phyloP scores from a whole-genome alignment of 1,140 invertebrate genomes.

The Cydia amplana region DNA sequence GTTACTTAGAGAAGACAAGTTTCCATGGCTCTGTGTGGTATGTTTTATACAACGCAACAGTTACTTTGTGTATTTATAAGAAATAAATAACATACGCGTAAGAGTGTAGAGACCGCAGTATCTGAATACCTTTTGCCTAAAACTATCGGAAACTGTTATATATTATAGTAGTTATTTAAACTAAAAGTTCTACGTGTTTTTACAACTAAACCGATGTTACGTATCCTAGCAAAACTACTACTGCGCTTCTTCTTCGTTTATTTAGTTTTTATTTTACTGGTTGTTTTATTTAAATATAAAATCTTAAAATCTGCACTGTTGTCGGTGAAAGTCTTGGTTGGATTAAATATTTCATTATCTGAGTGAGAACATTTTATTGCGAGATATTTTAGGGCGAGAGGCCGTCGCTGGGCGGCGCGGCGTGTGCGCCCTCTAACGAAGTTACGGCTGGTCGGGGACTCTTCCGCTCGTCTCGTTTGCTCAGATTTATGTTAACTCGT shows the following conservation, averaged over 20 bases:
- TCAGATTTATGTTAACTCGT: conserved; percentile 58
- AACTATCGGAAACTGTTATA: no score
- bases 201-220: neutral
- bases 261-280: neutral
- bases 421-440: conserved; percentile 46
- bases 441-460: conserved; percentile 50
- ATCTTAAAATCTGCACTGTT: conserved; percentile 34
- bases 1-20: conserved; percentile 2
- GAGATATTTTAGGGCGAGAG: conserved; percentile 35
- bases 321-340: neutral
- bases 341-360: conserved; percentile 38
- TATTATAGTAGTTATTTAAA: neutral
- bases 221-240: neutral
- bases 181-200: neutral
- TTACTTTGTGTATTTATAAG: neutral
- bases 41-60: neutral
- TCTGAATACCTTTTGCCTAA: neutral
- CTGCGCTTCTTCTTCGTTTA: neutral
- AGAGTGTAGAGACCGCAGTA: neutral
- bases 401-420: conserved; percentile 34
- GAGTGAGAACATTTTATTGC: conserved; percentile 39
- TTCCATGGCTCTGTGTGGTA: neutral
- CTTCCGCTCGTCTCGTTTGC: conserved; percentile 46
- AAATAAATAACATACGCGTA: no score
- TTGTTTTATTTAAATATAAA: neutral